Conservation (phyloP, 2,797 vertebrate genomes). For the Cryptoprocta ferox region DNA sequence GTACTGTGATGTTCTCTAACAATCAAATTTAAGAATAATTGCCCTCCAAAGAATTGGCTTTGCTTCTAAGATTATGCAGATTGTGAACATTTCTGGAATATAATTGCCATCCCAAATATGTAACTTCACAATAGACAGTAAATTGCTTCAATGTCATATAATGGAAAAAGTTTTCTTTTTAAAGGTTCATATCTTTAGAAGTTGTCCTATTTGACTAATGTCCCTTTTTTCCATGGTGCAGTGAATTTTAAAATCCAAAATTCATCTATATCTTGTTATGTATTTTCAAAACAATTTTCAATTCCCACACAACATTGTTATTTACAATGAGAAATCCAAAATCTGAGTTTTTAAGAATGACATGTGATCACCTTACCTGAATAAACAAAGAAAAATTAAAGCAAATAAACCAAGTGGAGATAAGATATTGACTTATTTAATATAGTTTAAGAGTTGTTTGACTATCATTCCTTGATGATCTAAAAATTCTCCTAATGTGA, state of each 20-base stretch:
- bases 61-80: background rate
- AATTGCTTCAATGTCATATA: background rate
- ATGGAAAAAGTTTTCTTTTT: background rate
- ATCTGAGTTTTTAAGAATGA: conserved; percentile 9
- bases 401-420: background rate
- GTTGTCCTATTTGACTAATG: background rate
- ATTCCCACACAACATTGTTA: background rate
- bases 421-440: background rate
- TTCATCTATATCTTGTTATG: background rate
- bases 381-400: background rate
- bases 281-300: conserved; percentile 35
- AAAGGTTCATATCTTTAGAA: background rate
- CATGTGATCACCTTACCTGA: background rate
- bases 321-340: conserved; percentile 5
- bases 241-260: conserved; percentile 6
- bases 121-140: background rate
- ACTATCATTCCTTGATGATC: background rate
- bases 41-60: background rate
- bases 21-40: background rate
- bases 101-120: conserved; percentile 2
- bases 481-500: background rate
- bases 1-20: background rate
- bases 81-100: background rate
- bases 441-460: background rate
- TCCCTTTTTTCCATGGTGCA: background rate